Evolutionary conservation across 2,113 vertebrate species (phyloP), one percentile per base, ranked within the genome.

Genomic region (Cyanoderma ruficeps): DNA sequence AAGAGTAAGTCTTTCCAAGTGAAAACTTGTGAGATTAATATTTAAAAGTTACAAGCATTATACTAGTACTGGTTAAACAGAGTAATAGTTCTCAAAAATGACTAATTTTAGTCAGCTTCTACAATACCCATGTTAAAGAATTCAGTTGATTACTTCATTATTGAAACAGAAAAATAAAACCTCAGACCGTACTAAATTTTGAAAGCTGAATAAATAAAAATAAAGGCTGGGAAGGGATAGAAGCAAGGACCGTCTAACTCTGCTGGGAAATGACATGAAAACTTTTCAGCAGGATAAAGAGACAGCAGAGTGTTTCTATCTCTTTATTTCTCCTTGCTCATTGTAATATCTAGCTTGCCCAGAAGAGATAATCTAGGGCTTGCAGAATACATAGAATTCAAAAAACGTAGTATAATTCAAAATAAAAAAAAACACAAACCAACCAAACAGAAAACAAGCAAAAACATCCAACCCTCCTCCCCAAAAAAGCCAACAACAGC

Each of bases 341-440:
- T 7, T 82, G 20, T 13, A 4, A 70, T 28, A n/a, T 61, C 46
- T 56, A 44, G 19, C 47, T 46, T 35, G n/a, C 13, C 11, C 46
- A 46, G 33, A 60, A 31, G 27, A 83, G 13, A 71, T 10, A 42
- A 44, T 6, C 5, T 21, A n/a, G 31, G 30, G n/a, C 19, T 50
- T 70, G 31, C 4, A 65, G 41, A 35, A 3, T 10, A 31, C 42
- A 69, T 0, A 64, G 3, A 60, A 5, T 2, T 30, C 16, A 11
- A n/a, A 75, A 82, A 46, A 46, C 2, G 31, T 3, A 39, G 5
- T 11, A 16, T 8, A 52, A 33, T 6, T 19, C 22, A 15, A 49
- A 16, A 7, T 7, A 8, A 19, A 42, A 19, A 42, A 19, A 27
- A 5, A 17, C 3, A n/a, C 10, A 10, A 21, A 22, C 1, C 3